Conservation (phyloP, 2,888 invertebrate species). For the Apodemia zela region DNA sequence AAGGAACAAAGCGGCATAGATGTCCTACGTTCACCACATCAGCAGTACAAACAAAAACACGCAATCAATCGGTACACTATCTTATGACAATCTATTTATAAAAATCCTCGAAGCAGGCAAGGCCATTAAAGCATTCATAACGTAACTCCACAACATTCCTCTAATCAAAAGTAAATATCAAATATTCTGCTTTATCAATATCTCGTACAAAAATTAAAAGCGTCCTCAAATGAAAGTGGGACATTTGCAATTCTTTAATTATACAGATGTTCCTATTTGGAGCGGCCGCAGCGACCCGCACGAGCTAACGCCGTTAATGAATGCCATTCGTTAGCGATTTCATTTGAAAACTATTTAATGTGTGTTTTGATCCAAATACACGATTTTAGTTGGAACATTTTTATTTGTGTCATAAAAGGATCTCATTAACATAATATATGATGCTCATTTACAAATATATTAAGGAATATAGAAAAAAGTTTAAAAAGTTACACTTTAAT, state of each 20-base stretch:
- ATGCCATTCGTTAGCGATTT: conserved; percentile 29
- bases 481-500: too few relatives aligned
- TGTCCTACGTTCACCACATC: too few relatives aligned
- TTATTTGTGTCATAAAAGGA: not conserved
- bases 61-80: too few relatives aligned
- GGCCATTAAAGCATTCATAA: too few relatives aligned
- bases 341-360: conserved; percentile 19
- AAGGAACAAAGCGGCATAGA: too few relatives aligned
- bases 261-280: conserved; percentile 2
- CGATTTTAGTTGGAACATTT: not conserved
- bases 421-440: not conserved
- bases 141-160: too few relatives aligned
- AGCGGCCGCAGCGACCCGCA: not conserved
- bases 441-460: not conserved
- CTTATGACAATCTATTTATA: too few relatives aligned
- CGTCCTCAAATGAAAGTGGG: conserved; percentile 1
- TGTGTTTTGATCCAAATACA: conserved; percentile 1
- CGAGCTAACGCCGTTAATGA: conserved; percentile 23
- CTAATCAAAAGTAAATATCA: too few relatives aligned
- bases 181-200: not conserved
- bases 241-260: conserved; percentile 3
- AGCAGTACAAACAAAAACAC: too few relatives aligned
- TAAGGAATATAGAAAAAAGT: too few relatives aligned
- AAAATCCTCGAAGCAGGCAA: too few relatives aligned
- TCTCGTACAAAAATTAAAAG: not conserved